A percentile compares a stretch with the other conserved stretches of the same genome.
phyloP scores from a whole-genome alignment of 2,113 vertebrate species.

The Zosterops japonicus region DNA sequence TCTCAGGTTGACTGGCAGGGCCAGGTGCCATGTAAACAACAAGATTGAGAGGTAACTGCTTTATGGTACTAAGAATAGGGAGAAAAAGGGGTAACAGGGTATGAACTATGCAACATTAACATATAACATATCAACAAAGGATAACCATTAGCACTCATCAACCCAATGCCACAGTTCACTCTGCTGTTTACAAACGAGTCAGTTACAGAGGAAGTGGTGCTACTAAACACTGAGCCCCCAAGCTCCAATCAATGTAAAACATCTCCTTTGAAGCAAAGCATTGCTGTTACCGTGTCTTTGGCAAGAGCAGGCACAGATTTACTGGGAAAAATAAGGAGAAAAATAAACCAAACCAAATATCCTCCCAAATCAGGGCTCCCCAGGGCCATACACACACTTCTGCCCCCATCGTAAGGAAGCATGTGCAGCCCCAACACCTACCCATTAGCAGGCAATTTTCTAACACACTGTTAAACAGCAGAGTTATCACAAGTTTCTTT shows the following conservation, averaged over 20 bases:
- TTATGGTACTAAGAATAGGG: too few species aligned
- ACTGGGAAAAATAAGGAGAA: not conserved
- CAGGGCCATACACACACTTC: not conserved
- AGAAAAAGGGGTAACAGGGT: too few species aligned
- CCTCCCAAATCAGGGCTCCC: not conserved
- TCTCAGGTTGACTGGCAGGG: too few species aligned
- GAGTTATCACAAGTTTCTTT: not conserved
- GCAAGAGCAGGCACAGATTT: not conserved
- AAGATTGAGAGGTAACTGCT: too few species aligned
- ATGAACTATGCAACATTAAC: too few species aligned
- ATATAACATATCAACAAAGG: too few species aligned
- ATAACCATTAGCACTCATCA: too few species aligned
- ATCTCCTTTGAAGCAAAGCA: not conserved
- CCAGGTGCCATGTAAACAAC: too few species aligned
- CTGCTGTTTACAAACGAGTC: not conserved
- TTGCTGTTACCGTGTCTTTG: rapidly evolving
- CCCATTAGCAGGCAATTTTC: not conserved
- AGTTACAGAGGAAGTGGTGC: not conserved
- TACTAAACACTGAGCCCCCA: not conserved
- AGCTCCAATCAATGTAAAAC: not conserved
- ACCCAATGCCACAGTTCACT: too few species aligned
- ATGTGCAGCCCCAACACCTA: not conserved
- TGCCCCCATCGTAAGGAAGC: not conserved
- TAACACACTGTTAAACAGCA: not conserved
- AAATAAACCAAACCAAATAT: not conserved